Base-by-base conservation (phyloP, 2,797 vertebrate genomes). In the Sebastes trivittatus region DNA sequence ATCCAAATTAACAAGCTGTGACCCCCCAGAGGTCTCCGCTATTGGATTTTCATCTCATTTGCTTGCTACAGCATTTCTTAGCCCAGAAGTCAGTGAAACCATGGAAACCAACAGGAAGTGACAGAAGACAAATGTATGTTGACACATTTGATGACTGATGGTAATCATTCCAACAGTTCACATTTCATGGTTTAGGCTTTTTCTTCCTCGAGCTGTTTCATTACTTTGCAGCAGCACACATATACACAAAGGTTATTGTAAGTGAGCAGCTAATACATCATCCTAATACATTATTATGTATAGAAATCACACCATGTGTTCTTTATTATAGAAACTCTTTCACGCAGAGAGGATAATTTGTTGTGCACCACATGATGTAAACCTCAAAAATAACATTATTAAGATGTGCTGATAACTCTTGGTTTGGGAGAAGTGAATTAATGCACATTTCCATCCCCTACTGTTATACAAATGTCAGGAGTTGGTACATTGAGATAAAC, bases 21-120 rank as follows among this genome's bases (percentile, higher is more conserved):
- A 11, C 65, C 78, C 75, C 81, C 64, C 7, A 2, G 29, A 75
- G 78, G 52, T 69, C 72, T 59, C 36, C 2, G 22, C 62, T 61
- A 87, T 75, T 82, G 72, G 68, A 64, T 88, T 88, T 64, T 78
- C 78, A 82, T 54, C n/a, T 81, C 75, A 90, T 92, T 88, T 87
- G 64, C 77, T 84, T 88, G 65, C 56, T 60, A 23, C 32, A 13
- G 58, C 25, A 77, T 88, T 90, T 78, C 25, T 34, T 22, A 38
- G n/a, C 18, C 8, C 0, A 6, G 86, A 74, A 68, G 79, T 77
- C 65, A 38, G 63, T 18, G 23, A 62, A 61, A 46, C 74, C 27
- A 60, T 63, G 52, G 64, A 46, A 87, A 70, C 72, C 68, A 77
- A 67, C 58, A 58, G 34, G 66, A 83, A 77, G 64, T 75, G 83